phyloP scores from a whole-genome alignment of 2,113 vertebrate genomes.

The Ibidorhyncha struthersii region DNA sequence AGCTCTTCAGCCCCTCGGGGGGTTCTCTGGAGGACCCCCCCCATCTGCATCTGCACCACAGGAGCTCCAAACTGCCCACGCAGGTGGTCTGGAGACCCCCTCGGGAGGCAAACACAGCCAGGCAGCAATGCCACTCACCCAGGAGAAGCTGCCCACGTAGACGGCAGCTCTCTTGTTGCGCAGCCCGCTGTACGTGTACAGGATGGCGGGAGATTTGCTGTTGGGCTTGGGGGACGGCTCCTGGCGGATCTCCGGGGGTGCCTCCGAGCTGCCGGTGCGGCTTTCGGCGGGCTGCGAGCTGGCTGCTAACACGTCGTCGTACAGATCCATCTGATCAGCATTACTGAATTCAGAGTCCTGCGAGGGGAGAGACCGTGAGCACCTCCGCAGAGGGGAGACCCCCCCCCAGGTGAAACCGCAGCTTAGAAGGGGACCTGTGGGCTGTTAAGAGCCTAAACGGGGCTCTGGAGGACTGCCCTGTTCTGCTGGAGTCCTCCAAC shows the following conservation, averaged over 20 bases:
- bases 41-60: accelerated
- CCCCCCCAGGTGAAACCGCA: background rate
- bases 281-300: conserved; percentile 76
- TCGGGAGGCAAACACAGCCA: accelerated
- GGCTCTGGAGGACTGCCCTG: background rate
- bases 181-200: conserved; percentile 77
- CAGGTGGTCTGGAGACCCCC: background rate
- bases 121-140: conserved; percentile 80
- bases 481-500: background rate
- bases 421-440: background rate
- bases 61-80: background rate
- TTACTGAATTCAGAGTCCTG: conserved; percentile 87
- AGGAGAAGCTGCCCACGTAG: conserved; percentile 93
- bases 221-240: conserved; percentile 72
- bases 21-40: no score
- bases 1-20: background rate
- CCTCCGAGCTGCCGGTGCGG: conserved; percentile 66
- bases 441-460: background rate
- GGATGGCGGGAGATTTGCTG: conserved; percentile 71
- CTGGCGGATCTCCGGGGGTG: conserved; percentile 67
- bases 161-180: conserved; percentile 80
- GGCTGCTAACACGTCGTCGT: conserved; percentile 90
- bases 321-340: conserved; percentile 91
- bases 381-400: background rate
- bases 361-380: background rate